Evolutionary conservation across 2,113 vertebrate genomes (phyloP), one percentile per base, ranked within the genome.

Genomic region (Tragelaphus imberbis): DNA sequence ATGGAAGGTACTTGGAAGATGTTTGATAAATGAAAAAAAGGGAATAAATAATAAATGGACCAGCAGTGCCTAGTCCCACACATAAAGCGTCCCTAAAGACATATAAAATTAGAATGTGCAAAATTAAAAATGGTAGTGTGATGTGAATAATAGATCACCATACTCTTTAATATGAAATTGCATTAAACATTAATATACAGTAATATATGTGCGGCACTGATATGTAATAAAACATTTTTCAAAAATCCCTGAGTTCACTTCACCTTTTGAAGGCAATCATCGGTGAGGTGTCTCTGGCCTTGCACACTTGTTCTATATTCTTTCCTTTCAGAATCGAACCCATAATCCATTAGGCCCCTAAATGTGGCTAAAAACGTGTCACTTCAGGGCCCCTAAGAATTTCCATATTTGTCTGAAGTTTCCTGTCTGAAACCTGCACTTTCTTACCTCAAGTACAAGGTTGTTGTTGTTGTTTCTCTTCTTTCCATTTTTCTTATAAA

Each of bases 271-370:
- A 23, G 16, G 17, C 44, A 30, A 14, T 9, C 2, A 0, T 23
- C 44, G 0, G 0, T 6, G 44, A 36, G 19, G 1, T 2, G 2
- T 10, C 30, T 30, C 56, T 3, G 10, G 40, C n/a, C 8, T 1
- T 56, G 23, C 53, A 0, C 40, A n/a, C 2, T 11, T 8, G 10
- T 16, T 85, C 33, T 55, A 1, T 7, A 2, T 15, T 33, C 23
- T 30, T 23, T 77, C 5, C 87, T 77, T 71, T 61, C 63, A 80
- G 36, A 65, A 14, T 1, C 23, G 61, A 49, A 9, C 17, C 28
- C 13, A 10, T 5, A 10, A 21, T 40, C 53, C 13, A 4, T 15
- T 0, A 15, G 44, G 10, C 14, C 75, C 68, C 51, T 21, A 12
- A 51, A 21, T 16, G 4, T 5, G 30, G 30, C 91, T 68, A 8